Evolutionary conservation across 2,888 invertebrate genomes (phyloP).

Genomic region (Andrena praecox): DNA sequence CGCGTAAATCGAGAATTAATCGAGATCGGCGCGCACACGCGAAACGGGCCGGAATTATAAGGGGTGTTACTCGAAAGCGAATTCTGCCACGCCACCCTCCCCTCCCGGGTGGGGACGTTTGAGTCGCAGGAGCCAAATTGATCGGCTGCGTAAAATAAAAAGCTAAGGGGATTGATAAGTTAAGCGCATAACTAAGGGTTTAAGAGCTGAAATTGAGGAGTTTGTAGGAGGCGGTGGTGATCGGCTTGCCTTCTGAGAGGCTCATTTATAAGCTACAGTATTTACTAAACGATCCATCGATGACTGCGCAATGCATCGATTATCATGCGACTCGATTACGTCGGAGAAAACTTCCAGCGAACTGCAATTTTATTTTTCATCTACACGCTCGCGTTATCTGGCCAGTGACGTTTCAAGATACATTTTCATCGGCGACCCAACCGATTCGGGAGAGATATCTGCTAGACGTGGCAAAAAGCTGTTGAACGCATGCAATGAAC

Average conservation of each 20-base stretch:
- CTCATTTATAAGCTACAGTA: neutral
- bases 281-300: neutral
- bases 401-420: constrained; percentile 1
- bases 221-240: too few species aligned
- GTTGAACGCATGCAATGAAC: constrained; percentile 32
- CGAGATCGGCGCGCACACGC: neutral
- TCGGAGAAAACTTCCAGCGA: constrained; percentile 36
- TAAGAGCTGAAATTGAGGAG: too few species aligned
- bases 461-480: neutral
- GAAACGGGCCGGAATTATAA: neutral
- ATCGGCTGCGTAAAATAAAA: too few species aligned
- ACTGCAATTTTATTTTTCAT: neutral
- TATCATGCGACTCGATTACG: constrained; percentile 40
- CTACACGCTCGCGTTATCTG: constrained; percentile 5
- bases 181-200: too few species aligned
- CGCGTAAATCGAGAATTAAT: too few species aligned
- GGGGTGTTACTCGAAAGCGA: neutral
- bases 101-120: too few species aligned
- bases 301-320: constrained; percentile 26
- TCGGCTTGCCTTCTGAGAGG: too few species aligned
- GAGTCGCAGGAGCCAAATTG: too few species aligned
- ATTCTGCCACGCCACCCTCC: neutral
- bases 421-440: constrained; percentile 12
- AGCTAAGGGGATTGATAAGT: too few species aligned
- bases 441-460: neutral